Base-by-base conservation (phyloP, 2,113 vertebrate genomes). In the Hyla sarda region DNA sequence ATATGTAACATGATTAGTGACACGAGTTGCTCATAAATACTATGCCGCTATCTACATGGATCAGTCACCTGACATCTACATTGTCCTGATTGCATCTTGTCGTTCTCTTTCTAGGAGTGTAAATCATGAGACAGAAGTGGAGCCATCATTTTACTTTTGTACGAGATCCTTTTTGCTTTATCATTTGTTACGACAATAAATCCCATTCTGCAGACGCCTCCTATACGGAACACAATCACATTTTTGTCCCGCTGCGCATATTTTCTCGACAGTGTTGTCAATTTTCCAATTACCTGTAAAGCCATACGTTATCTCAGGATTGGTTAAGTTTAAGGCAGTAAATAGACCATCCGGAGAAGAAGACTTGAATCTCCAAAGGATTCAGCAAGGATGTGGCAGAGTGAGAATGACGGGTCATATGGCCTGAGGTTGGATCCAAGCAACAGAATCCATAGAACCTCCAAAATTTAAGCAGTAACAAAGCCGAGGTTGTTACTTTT, bases 201-300 rank as follows among this genome's bases (percentile, higher is more conserved):
- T 97, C 94, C 93, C 91, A 91, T 88, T 90, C 91, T 87, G 91
- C 89, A 94, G 94, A 95, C 92, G 94, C 89, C 93, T 94, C 92
- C 93, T 95, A 94, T 95, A 93, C 93, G 91, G n/a, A n/a, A 89
- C 90, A 87, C 89, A 89, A 92, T 92, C 90, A 58, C 91, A 93
- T 93, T 94, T 94, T 92, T 89, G 92, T 94, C 92, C 94, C 94
- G 96, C 97, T 94, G 92, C 96, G 94, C 93, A 97, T 94, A 95
- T 95, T 95, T 96, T 94, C 92, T 93, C 96, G 96, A 97, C 96
- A 97, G 95, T 92, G 91, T 95, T 96, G 96, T 95, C 97, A 97
- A 97, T 98, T 98, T 97, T 97, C 95, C 97, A 97, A 97, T 98
- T 97, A 97, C 95, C 94, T 93, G 93, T 93, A 93, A 94, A 89